Conservation (phyloP, 92 coral and sea anemone species). For the Galaxea fascicularis region DNA sequence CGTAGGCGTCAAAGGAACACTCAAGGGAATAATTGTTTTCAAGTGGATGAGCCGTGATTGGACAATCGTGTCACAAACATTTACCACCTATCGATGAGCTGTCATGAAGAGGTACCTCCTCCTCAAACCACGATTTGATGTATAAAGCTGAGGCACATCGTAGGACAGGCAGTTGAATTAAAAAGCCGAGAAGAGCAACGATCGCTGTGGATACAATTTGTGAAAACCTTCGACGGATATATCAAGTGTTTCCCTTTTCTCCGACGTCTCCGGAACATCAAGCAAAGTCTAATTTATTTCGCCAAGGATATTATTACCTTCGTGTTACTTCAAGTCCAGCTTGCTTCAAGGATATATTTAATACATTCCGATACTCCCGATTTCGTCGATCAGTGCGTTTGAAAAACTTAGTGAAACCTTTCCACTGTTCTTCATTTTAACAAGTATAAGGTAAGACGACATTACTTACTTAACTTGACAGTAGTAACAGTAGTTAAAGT, state of each 20-base stretch:
- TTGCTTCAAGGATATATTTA: conserved; percentile 27
- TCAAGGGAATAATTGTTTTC: conserved; percentile 87
- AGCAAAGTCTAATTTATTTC: conserved; percentile 15
- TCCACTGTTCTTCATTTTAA: conserved; percentile 5
- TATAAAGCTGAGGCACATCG: conserved; percentile 38
- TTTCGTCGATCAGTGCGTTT: conserved; percentile 9
- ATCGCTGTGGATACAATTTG: not conserved
- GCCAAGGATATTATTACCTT: conserved; percentile 10
- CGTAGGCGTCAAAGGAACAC: conserved; percentile 96
- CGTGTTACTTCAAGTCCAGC: not conserved
- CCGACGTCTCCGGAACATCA: conserved; percentile 38
- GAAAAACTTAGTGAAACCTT: not conserved
- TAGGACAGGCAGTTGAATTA: conserved; percentile 45
- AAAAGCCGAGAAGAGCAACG: conserved; percentile 11
- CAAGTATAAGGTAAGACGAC: conserved; percentile 26
- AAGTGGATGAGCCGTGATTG: conserved; percentile 76
- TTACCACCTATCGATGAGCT: conserved; percentile 91
- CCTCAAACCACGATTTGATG: conserved; percentile 68
- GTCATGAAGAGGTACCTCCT: conserved; percentile 93
- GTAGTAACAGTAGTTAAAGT: not conserved
- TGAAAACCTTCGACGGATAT: conserved; percentile 26
- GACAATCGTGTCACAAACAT: conserved; percentile 74
- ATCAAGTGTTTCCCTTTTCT: conserved; percentile 32
- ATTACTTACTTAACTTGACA: not conserved
- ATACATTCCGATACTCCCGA: conserved; percentile 54